These are phyloP conservation scores for Ferdinandea cuprea DNA, from an alignment of 2,888 invertebrate genomes.

Conservation along the genomic window DNA sequence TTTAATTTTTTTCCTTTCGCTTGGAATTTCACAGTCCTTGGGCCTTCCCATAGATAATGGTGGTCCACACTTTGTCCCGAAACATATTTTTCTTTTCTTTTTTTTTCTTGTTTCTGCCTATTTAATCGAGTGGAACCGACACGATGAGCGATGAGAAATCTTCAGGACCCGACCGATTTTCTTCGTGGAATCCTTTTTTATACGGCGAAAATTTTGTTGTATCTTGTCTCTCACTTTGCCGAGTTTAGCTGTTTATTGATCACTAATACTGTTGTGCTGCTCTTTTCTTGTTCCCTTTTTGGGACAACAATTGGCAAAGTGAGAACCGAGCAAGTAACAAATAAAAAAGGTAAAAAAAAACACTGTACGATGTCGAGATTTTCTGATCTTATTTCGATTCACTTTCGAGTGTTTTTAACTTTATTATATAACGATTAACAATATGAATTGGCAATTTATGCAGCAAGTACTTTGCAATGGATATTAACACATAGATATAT, in stretches of 20 bases:
- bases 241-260: conserved; percentile 6
- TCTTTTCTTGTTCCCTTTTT: conserved; percentile 65
- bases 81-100: conserved; percentile 42
- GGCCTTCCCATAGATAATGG: neutral
- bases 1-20: conserved; percentile 1
- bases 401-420: conserved; percentile 34
- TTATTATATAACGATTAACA: conserved; percentile 44
- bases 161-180: conserved; percentile 30
- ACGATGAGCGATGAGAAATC: conserved; percentile 29
- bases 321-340: conserved; percentile 32
- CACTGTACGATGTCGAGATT: conserved; percentile 55
- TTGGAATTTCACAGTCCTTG: conserved; percentile 36
- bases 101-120: too few relatives aligned
- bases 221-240: conserved; percentile 59
- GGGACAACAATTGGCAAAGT: conserved; percentile 71
- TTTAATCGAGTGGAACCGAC: conserved; percentile 18
- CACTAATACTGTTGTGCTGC: conserved; percentile 45
- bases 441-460: neutral
- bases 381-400: conserved; percentile 34
- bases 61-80: conserved; percentile 23
- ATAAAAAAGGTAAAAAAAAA: conserved; percentile 42
- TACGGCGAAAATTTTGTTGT: conserved; percentile 71
- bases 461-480: conserved; percentile 28
- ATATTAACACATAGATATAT: conserved; percentile 40
- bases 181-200: conserved; percentile 51